A percentile compares a stretch with the other conserved stretches of the same genome.
These are phyloP conservation scores for Littorina saxatilis DNA, from an alignment of 1,140 invertebrate genomes.

Conservation along the genomic window DNA sequence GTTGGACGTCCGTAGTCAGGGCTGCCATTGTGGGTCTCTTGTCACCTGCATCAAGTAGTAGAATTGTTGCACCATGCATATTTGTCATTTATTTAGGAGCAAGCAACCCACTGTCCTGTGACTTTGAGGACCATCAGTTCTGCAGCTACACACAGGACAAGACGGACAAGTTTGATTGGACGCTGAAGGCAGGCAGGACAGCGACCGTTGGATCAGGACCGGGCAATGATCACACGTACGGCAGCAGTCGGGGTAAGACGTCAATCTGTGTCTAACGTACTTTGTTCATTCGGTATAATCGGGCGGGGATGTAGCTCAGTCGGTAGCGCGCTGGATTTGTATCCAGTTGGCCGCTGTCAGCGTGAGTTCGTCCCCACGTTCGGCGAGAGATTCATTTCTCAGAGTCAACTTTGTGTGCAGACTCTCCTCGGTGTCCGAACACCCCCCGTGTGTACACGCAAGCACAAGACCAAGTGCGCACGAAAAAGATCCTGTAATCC, in stretches of 20 bases:
- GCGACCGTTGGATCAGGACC: slow-evolving; percentile 83
- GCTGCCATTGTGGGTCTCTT: too few relatives aligned
- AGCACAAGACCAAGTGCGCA: too few relatives aligned
- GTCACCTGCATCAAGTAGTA: too few relatives aligned
- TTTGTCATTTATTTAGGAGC: not conserved
- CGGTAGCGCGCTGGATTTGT: too few relatives aligned
- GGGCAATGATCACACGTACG: slow-evolving; percentile 82
- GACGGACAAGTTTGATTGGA: slow-evolving; percentile 87
- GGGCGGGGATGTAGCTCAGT: too few relatives aligned
- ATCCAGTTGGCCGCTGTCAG: too few relatives aligned
- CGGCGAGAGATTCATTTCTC: not conserved
- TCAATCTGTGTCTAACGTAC: not conserved
- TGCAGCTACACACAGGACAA: slow-evolving; percentile 86
- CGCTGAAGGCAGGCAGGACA: slow-evolving; percentile 78
- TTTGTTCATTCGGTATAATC: not conserved
- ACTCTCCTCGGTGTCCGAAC: too few relatives aligned
- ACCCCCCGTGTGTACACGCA: too few relatives aligned
- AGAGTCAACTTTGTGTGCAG: not conserved
- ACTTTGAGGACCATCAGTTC: slow-evolving; percentile 73
- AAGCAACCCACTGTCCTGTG: slow-evolving; percentile 36
- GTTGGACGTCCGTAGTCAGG: too few relatives aligned
- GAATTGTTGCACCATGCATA: too few relatives aligned
- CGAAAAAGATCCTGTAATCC: too few relatives aligned
- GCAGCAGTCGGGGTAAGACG: slow-evolving; percentile 46
- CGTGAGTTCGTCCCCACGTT: too few relatives aligned